Percentiles rank a stretch among this genome's conserved stretches.
These are phyloP conservation scores for Labia minor DNA, from an alignment of 2,888 invertebrate genomes.

Conservation along the genomic window DNA sequence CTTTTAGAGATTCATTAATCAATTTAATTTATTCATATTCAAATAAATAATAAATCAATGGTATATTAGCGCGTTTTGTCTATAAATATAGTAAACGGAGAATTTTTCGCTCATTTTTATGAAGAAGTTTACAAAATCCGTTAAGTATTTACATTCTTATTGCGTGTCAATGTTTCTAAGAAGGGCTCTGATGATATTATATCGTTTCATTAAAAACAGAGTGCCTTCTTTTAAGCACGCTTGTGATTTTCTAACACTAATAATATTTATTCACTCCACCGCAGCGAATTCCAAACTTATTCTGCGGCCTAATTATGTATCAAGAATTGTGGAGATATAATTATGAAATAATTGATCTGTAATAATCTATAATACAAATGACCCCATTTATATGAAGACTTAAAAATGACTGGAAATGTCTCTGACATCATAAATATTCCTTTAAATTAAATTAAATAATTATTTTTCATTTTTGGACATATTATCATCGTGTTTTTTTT, in stretches of 20 bases:
- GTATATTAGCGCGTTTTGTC: background rate
- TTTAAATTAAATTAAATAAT: too few relatives aligned
- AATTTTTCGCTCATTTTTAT: background rate
- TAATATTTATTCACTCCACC: background rate
- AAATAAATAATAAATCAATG: background rate
- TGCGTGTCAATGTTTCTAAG: background rate
- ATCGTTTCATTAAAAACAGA: background rate
- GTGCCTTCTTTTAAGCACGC: background rate
- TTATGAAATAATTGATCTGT: too few relatives aligned
- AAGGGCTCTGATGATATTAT: background rate
- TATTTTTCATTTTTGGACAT: too few relatives aligned
- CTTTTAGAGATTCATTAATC: too few relatives aligned
- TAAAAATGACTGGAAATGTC: too few relatives aligned
- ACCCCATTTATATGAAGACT: too few relatives aligned
- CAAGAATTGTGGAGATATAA: background rate
- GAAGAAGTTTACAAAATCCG: background rate
- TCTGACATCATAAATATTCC: too few relatives aligned
- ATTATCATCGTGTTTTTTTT: too few relatives aligned
- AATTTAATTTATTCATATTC: background rate
- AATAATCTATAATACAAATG: too few relatives aligned
- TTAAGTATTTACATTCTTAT: background rate
- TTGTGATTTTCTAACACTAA: background rate
- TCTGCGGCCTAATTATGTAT: background rate
- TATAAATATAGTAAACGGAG: background rate
- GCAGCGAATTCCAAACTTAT: constrained; percentile 4